Percentiles rank a stretch among this genome's conserved stretches.
These are phyloP conservation scores for Helicoverpa zea DNA, from an alignment of 1,140 invertebrate species.

Conservation along the genomic window DNA sequence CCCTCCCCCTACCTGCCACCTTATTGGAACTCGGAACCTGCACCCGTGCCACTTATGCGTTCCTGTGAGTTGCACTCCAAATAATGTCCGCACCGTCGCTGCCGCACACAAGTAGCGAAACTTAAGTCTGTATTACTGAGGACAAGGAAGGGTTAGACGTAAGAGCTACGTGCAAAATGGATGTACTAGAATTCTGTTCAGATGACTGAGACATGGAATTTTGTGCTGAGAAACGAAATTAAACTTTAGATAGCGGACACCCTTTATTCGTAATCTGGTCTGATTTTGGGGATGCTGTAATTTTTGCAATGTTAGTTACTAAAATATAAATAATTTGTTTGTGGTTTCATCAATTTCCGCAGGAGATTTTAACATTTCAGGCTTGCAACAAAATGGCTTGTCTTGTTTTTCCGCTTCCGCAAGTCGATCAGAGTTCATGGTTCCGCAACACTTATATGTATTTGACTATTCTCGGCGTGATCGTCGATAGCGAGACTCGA, in stretches of 20 bases:
- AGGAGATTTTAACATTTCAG: slow-evolving; percentile 13
- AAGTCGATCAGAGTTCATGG: slow-evolving; percentile 50
- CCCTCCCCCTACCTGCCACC: slow-evolving; percentile 54
- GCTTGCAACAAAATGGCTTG: slow-evolving; percentile 36
- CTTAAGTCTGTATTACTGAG: background rate
- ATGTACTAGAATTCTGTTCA: too few relatives aligned
- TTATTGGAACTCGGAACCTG: slow-evolving; percentile 64
- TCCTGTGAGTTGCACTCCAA: slow-evolving; percentile 70
- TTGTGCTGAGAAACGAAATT: too few relatives aligned
- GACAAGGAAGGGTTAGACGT: too few relatives aligned
- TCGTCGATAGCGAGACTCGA: slow-evolving; percentile 43
- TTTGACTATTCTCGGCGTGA: slow-evolving; percentile 49
- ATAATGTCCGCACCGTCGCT: slow-evolving; percentile 59
- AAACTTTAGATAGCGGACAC: too few relatives aligned
- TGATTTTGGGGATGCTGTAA: background rate
- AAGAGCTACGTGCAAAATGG: too few relatives aligned
- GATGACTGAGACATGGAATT: too few relatives aligned
- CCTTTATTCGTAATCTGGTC: background rate
- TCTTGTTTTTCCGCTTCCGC: slow-evolving; percentile 50
- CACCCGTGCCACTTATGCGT: slow-evolving; percentile 70
- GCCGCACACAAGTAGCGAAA: background rate
- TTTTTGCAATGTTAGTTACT: background rate
- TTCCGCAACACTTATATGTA: slow-evolving; percentile 24
- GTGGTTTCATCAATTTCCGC: slow-evolving; percentile 7
- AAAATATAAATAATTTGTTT: background rate